Base-by-base conservation (phyloP, 2,113 vertebrate genomes). In the Cheirogaleus medius region DNA sequence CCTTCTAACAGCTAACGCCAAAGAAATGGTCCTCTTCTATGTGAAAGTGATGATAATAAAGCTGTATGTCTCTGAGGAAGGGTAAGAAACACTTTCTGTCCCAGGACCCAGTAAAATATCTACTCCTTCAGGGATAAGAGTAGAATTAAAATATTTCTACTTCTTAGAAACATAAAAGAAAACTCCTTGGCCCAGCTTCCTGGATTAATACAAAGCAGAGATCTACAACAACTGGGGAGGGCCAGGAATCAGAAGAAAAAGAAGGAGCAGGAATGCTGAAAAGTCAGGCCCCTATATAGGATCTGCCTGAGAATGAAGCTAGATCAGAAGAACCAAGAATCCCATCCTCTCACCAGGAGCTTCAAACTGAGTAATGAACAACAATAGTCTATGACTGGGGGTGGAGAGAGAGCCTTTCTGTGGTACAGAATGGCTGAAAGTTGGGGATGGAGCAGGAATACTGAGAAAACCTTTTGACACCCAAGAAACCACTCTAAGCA, bases 1-100 rank as follows among this genome's bases (percentile, higher is more conserved):
- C 14, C 2, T 15, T 85, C 78, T 1, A 4, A 71, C 1, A 54
- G 4, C 0, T 15, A 69, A 15, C 7, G 29, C 3, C 34, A 32
- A 44, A 52, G 29, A 58, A 39, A 58, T 63, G 21, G 8, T 71
- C 14, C 39, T 87, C 76, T 68, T 1, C 21, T 44, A 10, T 37
- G 32, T 42, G 39, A 90, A 44, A 64, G 47, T 74, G 37, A 25
- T 63, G 9, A 77, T n/a, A 17, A 23, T 63, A 52, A 77, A n/a
- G 12, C 25, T 63, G 60, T 27, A 63, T 11, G 1, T 63, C 60
- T 63, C 25, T 63, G 60, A 63, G 60, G 60, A 63, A 63, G 25
- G 11, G 11, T 20, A 69, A 23, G 60, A 85, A 96, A 84, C 9
- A 37, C 60, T 92, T 34, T 34, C 5, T 29, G 27, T 15, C 7